These are phyloP conservation scores for Gymnodraco acuticeps DNA, from an alignment of 2,797 vertebrate species.

Conservation along the genomic window DNA sequence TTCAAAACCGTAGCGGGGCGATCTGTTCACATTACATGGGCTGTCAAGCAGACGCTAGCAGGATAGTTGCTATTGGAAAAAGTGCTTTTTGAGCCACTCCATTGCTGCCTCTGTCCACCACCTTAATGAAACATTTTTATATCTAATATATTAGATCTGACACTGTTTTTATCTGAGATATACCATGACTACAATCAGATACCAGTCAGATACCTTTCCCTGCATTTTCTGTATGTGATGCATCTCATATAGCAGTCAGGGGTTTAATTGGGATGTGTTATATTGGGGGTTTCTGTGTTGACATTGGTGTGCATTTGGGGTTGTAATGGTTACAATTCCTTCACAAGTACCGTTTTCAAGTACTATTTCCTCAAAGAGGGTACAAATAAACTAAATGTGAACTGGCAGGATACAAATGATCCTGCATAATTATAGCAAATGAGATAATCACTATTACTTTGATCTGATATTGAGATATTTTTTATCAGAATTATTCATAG, in stretches of 20 bases:
- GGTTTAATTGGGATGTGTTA: too few relatives aligned
- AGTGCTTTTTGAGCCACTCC: conserved; percentile 2
- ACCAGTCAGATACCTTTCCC: neutral
- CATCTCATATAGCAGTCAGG: neutral
- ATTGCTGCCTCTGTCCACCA: neutral
- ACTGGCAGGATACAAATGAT: too few relatives aligned
- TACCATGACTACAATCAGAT: neutral
- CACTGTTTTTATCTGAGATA: neutral
- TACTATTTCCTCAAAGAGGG: too few relatives aligned
- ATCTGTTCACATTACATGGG: neutral
- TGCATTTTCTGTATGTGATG: neutral
- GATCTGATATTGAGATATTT: too few relatives aligned
- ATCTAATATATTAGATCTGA: neutral
- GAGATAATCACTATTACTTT: too few relatives aligned
- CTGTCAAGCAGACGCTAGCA: conserved; percentile 3
- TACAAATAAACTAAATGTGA: too few relatives aligned
- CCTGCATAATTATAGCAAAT: too few relatives aligned
- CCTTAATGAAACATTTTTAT: neutral
- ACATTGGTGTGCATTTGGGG: too few relatives aligned
- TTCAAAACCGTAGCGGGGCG: neutral
- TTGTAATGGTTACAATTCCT: too few relatives aligned
- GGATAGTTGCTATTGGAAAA: conserved; percentile 24
- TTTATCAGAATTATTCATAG: too few relatives aligned
- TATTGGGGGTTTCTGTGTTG: too few relatives aligned
- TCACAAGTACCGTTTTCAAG: too few relatives aligned